Conservation (phyloP, 2,797 vertebrate species). For the Siniperca undulata region DNA sequence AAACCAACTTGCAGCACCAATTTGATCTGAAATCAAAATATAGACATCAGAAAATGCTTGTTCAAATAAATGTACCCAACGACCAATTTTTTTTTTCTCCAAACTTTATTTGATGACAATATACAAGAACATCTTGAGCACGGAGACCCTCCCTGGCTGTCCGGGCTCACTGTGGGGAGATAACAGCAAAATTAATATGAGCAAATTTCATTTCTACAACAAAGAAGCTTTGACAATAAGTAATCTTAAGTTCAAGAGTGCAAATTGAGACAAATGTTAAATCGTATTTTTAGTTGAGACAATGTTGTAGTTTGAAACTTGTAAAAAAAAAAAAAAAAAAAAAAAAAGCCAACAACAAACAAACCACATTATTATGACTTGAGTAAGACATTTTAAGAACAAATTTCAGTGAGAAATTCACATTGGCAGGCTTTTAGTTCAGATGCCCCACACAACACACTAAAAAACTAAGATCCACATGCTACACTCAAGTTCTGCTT, state of each 20-base stretch:
- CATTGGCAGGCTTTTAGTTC: conserved; percentile 57
- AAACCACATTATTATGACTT: neutral
- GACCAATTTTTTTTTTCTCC: conserved; percentile 17
- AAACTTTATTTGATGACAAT: conserved; percentile 86
- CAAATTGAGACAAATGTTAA: neutral
- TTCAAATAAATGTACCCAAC: conserved; percentile 19
- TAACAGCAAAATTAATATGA: conserved; percentile 26
- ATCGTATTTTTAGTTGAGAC: neutral
- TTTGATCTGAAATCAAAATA: neutral
- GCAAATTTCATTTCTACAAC: neutral
- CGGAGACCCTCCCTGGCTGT: conserved; percentile 72
- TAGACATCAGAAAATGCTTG: neutral
- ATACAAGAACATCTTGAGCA: conserved; percentile 88
- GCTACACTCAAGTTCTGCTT: conserved; percentile 38
- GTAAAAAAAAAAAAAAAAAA: neutral
- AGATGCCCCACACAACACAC: conserved; percentile 35
- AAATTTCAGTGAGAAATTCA: conserved; percentile 41
- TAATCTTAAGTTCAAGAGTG: neutral
- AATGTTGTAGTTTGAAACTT: neutral
- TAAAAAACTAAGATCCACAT: conserved; percentile 48
- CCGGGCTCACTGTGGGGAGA: conserved; percentile 82
- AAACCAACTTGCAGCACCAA: fast-evolving
- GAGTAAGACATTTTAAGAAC: neutral
- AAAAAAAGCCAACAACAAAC: neutral
- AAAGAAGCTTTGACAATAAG: neutral